phyloP scores from a whole-genome alignment of 2,888 invertebrate species.

The Polymixis flavicincta region DNA sequence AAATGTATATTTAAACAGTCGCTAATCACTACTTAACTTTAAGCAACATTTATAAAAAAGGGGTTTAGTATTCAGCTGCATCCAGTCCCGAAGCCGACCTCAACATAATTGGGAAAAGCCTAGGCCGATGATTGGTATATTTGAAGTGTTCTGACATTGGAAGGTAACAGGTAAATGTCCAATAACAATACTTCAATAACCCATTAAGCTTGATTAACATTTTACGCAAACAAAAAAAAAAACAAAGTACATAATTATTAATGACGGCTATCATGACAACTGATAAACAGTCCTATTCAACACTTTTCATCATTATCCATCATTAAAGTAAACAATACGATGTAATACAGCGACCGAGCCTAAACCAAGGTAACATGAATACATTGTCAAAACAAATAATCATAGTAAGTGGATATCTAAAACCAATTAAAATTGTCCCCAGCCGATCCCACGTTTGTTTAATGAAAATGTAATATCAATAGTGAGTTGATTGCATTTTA shows the following conservation, averaged over 20 bases:
- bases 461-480: conserved; percentile 65
- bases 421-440: conserved; percentile 55
- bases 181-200: conserved; percentile 15
- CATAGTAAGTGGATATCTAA: conserved; percentile 33
- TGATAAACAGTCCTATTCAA: conserved; percentile 35
- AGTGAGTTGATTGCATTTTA: conserved; percentile 70
- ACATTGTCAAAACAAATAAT: conserved; percentile 42
- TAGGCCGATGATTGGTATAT: not conserved
- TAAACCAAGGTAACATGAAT: conserved; percentile 22
- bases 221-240: conserved; percentile 21
- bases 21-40: no score
- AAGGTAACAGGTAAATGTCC: conserved; percentile 10
- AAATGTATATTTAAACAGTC: no score
- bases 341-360: conserved; percentile 2
- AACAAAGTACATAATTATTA: conserved; percentile 20
- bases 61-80: no score
- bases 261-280: conserved; percentile 38
- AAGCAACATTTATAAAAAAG: no score
- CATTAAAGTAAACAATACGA: conserved; percentile 32
- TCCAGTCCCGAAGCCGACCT: no score
- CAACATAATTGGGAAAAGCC: no score
- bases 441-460: conserved; percentile 60
- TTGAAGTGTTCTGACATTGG: not conserved
- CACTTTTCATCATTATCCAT: conserved; percentile 31
- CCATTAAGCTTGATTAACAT: conserved; percentile 28